Evolutionary conservation across 2,113 vertebrate species (phyloP).

Genomic region (Penelope pileata): DNA sequence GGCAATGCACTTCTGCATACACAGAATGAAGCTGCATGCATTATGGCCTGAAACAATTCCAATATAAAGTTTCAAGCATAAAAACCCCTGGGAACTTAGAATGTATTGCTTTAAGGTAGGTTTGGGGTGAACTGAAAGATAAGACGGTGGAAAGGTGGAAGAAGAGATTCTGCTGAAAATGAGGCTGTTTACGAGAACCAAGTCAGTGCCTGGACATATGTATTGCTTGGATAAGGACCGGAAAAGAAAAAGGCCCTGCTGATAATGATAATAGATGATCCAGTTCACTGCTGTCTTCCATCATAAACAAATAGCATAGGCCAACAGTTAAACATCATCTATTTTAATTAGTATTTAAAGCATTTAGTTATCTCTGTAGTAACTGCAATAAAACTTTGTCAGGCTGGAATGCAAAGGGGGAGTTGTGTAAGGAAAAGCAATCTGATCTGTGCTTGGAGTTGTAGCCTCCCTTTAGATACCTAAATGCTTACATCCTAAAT

Average conservation of each 20-base stretch:
- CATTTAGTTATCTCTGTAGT: constrained; percentile 42
- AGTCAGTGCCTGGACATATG: neutral
- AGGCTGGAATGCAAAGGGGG: constrained; percentile 31
- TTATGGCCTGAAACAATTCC: constrained; percentile 69
- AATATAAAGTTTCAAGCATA: constrained; percentile 60
- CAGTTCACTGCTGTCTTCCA: constrained; percentile 13
- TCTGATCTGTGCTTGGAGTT: neutral
- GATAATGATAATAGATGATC: constrained; percentile 51
- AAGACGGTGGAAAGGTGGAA: constrained; percentile 52
- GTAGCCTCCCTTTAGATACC: constrained; percentile 22
- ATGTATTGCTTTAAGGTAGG: constrained; percentile 62
- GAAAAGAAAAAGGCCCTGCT: constrained; percentile 3
- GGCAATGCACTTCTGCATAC: constrained; percentile 47
- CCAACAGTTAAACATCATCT: constrained; percentile 41
- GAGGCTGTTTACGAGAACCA: constrained; percentile 6
- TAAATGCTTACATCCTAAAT: neutral
- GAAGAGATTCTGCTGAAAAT: constrained; percentile 14
- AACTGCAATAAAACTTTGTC: constrained; percentile 46
- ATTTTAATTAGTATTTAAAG: constrained; percentile 62
- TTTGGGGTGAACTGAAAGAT: constrained; percentile 60
- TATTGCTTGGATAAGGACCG: constrained; percentile 29
- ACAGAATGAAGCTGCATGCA: constrained; percentile 30
- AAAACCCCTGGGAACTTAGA: constrained; percentile 18
- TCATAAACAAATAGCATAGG: constrained; percentile 41
- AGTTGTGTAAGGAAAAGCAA: constrained; percentile 17